These are phyloP conservation scores for Ormyrus nitidulus DNA, from an alignment of 2,888 invertebrate genomes.

Conservation along the genomic window DNA sequence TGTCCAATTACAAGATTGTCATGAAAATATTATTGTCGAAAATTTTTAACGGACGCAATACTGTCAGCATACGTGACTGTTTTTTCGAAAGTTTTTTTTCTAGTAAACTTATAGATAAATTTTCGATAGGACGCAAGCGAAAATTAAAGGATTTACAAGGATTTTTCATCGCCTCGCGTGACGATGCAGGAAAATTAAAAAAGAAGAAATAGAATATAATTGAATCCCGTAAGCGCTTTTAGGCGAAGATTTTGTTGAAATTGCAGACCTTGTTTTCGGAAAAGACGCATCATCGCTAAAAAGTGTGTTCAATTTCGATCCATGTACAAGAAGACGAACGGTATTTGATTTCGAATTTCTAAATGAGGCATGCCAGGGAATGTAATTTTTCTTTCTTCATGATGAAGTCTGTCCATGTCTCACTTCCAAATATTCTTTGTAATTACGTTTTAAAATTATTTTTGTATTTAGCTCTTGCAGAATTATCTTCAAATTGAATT, in stretches of 20 bases:
- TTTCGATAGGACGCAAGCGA: not conserved
- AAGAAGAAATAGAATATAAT: constrained; percentile 6
- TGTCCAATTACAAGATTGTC: constrained; percentile 10
- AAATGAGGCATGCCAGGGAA: constrained; percentile 35
- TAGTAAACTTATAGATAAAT: constrained; percentile 7
- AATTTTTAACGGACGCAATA: not conserved
- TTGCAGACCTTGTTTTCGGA: constrained; percentile 2
- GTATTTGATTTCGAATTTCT: constrained; percentile 20
- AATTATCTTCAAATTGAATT: constrained; percentile 8
- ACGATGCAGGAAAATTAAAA: not conserved
- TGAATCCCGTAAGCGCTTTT: not conserved
- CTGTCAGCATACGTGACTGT: not conserved
- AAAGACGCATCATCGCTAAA: constrained; percentile 20
- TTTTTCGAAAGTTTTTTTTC: constrained; percentile 1
- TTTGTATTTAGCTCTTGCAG: not conserved
- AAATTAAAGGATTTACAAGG: constrained; percentile 22
- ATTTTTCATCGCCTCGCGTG: constrained; percentile 7
- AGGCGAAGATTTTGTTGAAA: constrained; percentile 7
- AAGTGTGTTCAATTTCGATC: constrained; percentile 3
- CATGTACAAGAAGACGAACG: not conserved
- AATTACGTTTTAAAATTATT: not conserved
- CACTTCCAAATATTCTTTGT: not conserved
- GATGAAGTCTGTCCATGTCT: constrained; percentile 19
- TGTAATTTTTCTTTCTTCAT: constrained; percentile 20
- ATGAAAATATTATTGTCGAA: not conserved